Evolutionary conservation across 1,140 invertebrate species (phyloP).

Genomic region (Caenorhabditis remanei): DNA sequence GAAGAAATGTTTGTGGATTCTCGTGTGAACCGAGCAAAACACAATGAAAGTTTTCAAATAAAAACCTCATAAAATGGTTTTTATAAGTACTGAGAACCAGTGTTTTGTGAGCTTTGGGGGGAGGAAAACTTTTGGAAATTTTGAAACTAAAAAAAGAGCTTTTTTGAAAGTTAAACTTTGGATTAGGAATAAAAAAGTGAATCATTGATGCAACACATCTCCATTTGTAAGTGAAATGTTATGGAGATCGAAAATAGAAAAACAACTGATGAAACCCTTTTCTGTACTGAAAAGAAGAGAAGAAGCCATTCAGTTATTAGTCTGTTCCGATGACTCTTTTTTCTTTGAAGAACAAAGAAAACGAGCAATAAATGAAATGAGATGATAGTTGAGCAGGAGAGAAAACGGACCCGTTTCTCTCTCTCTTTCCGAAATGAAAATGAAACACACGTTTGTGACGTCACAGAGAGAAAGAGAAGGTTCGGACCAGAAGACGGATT

Average conservation of each 20-base stretch:
- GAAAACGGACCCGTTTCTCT: background rate
- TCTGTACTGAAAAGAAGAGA: background rate
- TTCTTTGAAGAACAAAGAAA: slow-evolving; percentile 37
- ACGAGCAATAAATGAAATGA: slow-evolving; percentile 29
- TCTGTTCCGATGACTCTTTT: background rate
- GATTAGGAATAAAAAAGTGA: too few relatives aligned
- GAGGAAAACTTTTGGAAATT: background rate
- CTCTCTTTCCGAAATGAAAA: slow-evolving; percentile 22
- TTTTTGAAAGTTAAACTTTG: background rate
- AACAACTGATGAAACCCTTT: background rate
- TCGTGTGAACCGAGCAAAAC: slow-evolving; percentile 23
- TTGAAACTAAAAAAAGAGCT: background rate
- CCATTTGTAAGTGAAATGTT: too few relatives aligned
- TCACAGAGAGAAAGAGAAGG: slow-evolving; percentile 8
- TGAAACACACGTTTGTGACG: slow-evolving; percentile 40
- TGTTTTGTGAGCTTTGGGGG: background rate
- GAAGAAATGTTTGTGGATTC: background rate
- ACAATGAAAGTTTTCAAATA: background rate
- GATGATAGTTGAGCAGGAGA: background rate
- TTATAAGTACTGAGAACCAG: background rate
- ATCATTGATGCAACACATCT: too few relatives aligned
- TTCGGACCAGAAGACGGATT: slow-evolving; percentile 2
- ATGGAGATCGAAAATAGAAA: background rate
- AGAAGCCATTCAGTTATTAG: slow-evolving; percentile 11
- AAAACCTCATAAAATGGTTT: background rate